Conservation (phyloP, 1,140 invertebrate species). For the Melipona quadrifasciata region DNA sequence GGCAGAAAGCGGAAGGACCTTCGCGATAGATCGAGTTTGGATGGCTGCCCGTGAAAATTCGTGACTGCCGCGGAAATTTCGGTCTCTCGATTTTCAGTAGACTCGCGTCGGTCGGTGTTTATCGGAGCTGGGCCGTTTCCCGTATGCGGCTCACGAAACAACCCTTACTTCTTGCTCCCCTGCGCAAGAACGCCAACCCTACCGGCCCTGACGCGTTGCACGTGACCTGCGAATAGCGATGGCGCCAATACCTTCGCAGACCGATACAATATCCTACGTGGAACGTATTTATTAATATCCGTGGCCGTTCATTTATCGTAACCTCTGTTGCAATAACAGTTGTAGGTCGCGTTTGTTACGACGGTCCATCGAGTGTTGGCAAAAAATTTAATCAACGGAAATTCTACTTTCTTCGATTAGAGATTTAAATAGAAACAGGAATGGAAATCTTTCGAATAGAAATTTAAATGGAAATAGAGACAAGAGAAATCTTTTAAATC, state of each 20-base stretch:
- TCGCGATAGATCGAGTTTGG: slow-evolving; percentile 59
- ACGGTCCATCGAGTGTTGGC: too few species aligned
- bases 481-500: too few species aligned
- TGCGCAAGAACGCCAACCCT: slow-evolving; percentile 41
- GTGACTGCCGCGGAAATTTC: slow-evolving; percentile 53
- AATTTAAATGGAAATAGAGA: too few species aligned
- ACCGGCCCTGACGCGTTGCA: slow-evolving; percentile 60
- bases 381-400: too few species aligned
- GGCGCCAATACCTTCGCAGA: background rate
- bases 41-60: slow-evolving; percentile 63
- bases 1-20: slow-evolving; percentile 5
- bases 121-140: slow-evolving; percentile 57
- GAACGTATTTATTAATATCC: slow-evolving; percentile 37
- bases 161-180: slow-evolving; percentile 48
- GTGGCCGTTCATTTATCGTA: background rate
- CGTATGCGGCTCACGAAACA: slow-evolving; percentile 69
- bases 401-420: too few species aligned
- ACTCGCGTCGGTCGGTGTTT: slow-evolving; percentile 62
- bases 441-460: too few species aligned
- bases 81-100: slow-evolving; percentile 54
- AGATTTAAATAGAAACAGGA: too few species aligned
- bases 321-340: background rate
- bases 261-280: background rate
- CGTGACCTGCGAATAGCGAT: slow-evolving; percentile 56
- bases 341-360: background rate